These are phyloP conservation scores for Calliphora vicina DNA, from an alignment of 1,140 invertebrate genomes.

Conservation along the genomic window DNA sequence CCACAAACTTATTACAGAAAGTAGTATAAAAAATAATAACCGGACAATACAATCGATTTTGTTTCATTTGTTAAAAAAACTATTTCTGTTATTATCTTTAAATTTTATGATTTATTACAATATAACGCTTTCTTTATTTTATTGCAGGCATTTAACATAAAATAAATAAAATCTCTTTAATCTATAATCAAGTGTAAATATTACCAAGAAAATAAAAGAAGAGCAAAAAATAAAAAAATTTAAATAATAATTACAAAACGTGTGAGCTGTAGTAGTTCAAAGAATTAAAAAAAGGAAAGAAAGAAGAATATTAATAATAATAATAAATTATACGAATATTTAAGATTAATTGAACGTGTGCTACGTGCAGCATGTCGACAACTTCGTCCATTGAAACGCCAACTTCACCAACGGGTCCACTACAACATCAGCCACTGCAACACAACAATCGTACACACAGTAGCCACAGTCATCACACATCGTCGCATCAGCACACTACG, in stretches of 20 bases:
- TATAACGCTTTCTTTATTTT: background rate
- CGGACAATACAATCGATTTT: no score
- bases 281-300: no score
- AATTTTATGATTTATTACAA: no score
- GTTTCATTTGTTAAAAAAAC: no score
- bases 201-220: background rate
- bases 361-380: conserved; percentile 43
- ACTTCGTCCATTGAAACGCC: conserved; percentile 50
- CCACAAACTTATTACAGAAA: no score
- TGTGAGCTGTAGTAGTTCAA: background rate
- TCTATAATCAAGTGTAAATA: background rate
- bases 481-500: conserved; percentile 38
- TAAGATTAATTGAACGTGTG: background rate
- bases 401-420: conserved; percentile 44
- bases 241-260: background rate
- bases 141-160: background rate
- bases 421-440: conserved; percentile 36
- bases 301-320: background rate
- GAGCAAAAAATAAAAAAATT: background rate
- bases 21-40: no score
- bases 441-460: background rate
- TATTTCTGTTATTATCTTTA: no score
- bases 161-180: background rate
- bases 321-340: background rate
- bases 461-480: conserved; percentile 35